Evolutionary conservation across 2,797 vertebrate genomes (phyloP).

Genomic region (Alosa sapidissima): DNA sequence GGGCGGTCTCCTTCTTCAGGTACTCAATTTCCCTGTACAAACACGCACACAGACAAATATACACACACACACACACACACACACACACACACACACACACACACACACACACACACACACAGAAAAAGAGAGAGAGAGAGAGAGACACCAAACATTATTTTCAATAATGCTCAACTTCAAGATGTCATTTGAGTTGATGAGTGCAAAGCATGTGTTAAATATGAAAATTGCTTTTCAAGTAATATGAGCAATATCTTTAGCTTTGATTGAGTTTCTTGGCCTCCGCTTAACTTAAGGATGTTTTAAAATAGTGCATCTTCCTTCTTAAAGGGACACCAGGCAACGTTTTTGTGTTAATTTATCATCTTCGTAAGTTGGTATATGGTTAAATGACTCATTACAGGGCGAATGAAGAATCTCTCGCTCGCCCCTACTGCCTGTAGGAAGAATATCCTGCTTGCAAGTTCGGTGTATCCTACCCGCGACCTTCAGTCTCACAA

Average conservation of each 20-base stretch:
- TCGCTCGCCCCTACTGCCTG: too few relatives aligned
- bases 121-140: too few relatives aligned
- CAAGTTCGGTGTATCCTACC: too few relatives aligned
- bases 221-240: neutral
- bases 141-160: neutral
- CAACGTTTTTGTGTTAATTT: too few relatives aligned
- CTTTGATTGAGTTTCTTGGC: neutral
- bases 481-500: too few relatives aligned
- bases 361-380: too few relatives aligned
- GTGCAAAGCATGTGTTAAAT: neutral
- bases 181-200: too few relatives aligned
- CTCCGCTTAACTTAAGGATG: neutral
- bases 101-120: too few relatives aligned
- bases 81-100: neutral
- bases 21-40: conserved; percentile 87
- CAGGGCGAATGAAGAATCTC: too few relatives aligned
- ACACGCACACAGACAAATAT: conserved; percentile 29
- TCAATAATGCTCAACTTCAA: neutral
- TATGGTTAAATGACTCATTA: too few relatives aligned
- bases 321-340: neutral
- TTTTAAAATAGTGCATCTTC: neutral
- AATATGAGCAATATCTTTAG: too few relatives aligned
- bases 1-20: conserved; percentile 91
- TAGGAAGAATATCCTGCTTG: too few relatives aligned
- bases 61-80: neutral